Evolutionary conservation across 1,140 invertebrate genomes (phyloP), one percentile per base, ranked within the genome.

Genomic region (Chlorops oryzae): DNA sequence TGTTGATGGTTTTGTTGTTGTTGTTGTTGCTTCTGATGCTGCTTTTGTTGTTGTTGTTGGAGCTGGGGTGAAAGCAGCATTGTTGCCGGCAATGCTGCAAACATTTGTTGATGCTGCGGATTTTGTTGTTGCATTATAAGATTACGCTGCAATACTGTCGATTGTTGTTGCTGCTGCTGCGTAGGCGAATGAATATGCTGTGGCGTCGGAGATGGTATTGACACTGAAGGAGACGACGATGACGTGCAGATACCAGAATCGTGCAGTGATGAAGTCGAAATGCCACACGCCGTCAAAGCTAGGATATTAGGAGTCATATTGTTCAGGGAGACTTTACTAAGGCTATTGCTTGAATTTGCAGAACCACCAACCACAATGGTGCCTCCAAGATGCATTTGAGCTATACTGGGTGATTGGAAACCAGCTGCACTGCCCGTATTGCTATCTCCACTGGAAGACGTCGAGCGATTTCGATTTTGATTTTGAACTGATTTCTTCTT

Each of bases 161-260:
- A 4, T 39, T 51, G 42, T 17, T 59, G 59, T 46, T 62, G 62
- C 28, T 58, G 55, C 38, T 62, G 54, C 12, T 59, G 58, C 6
- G 56, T 37, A 41, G 41, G 47, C 9, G 65, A 68, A 23, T 66
- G 67, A 24, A 70, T 42, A 10, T 70, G n/a, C n/a, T n/a, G 63
- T 5, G 62, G 58, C 10, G 61, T 63, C 2, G 66, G 63, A 23
- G 71, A 72, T 2, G 73, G 60, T 37, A 67, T 59, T 3, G 69
- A 65, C n/a, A 68, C 56, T 6, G 67, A 61, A 5, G 71, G 56
- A 35, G 68, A 63, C 0, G 68, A 70, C 0, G 68, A 71, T 2
- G 68, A 71, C 3, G 68, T 71, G 25, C 64, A 71, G 21, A 71
- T 63, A 22, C 68, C 68, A 3, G 65, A 68, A 56, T 67, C 68